Percentiles rank a stretch among this genome's conserved stretches.
phyloP scores from a whole-genome alignment of 2,888 invertebrate genomes.

The Leucozona laternaria region DNA sequence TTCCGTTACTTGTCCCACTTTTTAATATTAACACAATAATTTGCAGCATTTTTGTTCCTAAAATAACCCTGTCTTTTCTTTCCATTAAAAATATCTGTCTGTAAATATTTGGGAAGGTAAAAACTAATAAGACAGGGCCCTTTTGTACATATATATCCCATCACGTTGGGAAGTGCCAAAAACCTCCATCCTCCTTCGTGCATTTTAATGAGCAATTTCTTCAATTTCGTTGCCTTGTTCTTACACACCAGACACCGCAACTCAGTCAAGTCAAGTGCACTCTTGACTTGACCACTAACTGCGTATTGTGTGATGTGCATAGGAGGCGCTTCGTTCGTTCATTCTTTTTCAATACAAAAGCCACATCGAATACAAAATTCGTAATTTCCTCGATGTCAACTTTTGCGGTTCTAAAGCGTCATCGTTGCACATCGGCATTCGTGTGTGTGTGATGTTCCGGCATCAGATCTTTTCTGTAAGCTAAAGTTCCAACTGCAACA shows the following conservation, averaged over 20 bases:
- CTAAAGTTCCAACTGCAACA: conserved; percentile 19
- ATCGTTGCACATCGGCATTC: conserved; percentile 28
- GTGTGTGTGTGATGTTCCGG: conserved; percentile 8
- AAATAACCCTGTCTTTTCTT: background rate
- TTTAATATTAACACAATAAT: background rate
- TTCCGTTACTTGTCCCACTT: conserved; percentile 4
- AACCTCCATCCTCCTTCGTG: conserved; percentile 27
- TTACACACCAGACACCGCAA: conserved; percentile 25
- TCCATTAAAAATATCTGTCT: background rate
- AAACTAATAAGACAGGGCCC: background rate
- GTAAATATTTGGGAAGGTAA: background rate
- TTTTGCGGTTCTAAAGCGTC: conserved; percentile 47
- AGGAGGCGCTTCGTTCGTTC: background rate
- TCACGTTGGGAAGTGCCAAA: conserved; percentile 35
- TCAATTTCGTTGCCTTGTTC: conserved; percentile 25
- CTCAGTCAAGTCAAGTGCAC: conserved; percentile 34
- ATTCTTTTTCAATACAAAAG: background rate
- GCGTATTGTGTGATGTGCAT: conserved; percentile 6
- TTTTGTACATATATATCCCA: background rate
- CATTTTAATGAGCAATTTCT: conserved; percentile 62
- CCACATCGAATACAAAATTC: conserved; percentile 23
- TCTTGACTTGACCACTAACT: conserved; percentile 16
- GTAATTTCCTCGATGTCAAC: conserved; percentile 68
- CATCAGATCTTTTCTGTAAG: background rate
- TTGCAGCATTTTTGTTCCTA: background rate